Percentiles rank a stretch among this genome's conserved stretches.
These are phyloP conservation scores for Venustaconcha ellipsiformis DNA, from an alignment of 1,140 invertebrate species.

Conservation along the genomic window DNA sequence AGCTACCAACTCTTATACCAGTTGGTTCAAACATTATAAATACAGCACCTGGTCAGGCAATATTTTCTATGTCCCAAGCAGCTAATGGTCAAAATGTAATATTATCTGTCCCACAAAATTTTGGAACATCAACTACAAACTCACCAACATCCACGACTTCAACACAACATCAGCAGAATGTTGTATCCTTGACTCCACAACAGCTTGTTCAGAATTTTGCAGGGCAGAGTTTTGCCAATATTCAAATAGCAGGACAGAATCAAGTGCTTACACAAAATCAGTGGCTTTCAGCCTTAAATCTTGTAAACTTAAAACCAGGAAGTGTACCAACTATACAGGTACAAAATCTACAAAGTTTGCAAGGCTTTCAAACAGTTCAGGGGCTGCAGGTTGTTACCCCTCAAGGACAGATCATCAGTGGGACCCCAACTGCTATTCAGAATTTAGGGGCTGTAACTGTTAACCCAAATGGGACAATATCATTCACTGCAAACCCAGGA, in stretches of 20 bases:
- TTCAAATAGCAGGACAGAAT: slow-evolving; percentile 20
- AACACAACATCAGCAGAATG: slow-evolving; percentile 7
- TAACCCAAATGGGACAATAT: slow-evolving; percentile 18
- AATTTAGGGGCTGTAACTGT: slow-evolving; percentile 18
- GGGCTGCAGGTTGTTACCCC: slow-evolving; percentile 13
- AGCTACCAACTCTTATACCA: slow-evolving; percentile 24
- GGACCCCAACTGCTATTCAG: slow-evolving; percentile 19
- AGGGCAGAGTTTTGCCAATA: slow-evolving; percentile 20
- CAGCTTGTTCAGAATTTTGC: slow-evolving; percentile 12
- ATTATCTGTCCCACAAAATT: slow-evolving; percentile 11
- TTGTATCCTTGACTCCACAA: slow-evolving; percentile 5
- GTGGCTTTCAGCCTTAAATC: slow-evolving; percentile 11
- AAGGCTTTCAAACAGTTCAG: slow-evolving; percentile 11
- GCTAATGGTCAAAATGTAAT: slow-evolving; percentile 3
- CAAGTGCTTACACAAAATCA: slow-evolving; percentile 28
- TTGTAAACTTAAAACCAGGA: slow-evolving; percentile 19
- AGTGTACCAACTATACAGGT: slow-evolving; percentile 18
- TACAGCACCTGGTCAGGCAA: no score
- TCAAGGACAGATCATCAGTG: slow-evolving; percentile 21
- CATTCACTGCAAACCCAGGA: background rate
- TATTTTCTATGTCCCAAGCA: no score
- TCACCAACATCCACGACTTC: slow-evolving; percentile 14
- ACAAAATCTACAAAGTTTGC: slow-evolving; percentile 20
- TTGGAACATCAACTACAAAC: slow-evolving; percentile 15
- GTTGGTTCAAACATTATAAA: slow-evolving; percentile 3